Evolutionary conservation across 2,113 vertebrate genomes (phyloP).

Genomic region (Anser brachyrhynchus): DNA sequence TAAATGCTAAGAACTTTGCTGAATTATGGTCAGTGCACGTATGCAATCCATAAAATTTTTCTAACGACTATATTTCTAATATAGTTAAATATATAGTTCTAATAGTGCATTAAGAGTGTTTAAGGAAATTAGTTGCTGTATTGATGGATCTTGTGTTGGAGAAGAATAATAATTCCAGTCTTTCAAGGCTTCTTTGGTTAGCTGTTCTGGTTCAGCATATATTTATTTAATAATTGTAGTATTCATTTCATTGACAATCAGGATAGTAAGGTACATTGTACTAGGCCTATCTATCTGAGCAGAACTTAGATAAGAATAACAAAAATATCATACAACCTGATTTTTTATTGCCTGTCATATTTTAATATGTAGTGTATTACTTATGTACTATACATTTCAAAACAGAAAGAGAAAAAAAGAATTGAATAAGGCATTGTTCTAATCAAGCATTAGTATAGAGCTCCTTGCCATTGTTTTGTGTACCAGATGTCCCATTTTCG

Average conservation of each 20-base stretch:
- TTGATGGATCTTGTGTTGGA: background rate
- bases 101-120: background rate
- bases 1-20: background rate
- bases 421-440: background rate
- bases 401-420: background rate
- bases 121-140: background rate
- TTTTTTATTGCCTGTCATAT: background rate
- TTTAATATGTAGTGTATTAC: background rate
- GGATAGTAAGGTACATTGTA: background rate
- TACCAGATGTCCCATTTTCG: background rate
- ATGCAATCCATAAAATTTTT: background rate
- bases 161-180: background rate
- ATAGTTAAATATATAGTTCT: background rate
- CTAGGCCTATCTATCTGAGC: background rate
- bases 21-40: background rate
- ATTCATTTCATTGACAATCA: background rate
- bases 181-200: background rate
- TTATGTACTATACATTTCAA: background rate
- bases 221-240: background rate
- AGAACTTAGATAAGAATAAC: background rate
- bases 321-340: background rate
- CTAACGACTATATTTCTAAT: background rate
- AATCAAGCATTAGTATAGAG: background rate
- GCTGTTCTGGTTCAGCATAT: fast-evolving
- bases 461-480: background rate